phyloP scores from a whole-genome alignment of 35 echinoderm and acorn worm species.

The Ophiothrix spiculata region DNA sequence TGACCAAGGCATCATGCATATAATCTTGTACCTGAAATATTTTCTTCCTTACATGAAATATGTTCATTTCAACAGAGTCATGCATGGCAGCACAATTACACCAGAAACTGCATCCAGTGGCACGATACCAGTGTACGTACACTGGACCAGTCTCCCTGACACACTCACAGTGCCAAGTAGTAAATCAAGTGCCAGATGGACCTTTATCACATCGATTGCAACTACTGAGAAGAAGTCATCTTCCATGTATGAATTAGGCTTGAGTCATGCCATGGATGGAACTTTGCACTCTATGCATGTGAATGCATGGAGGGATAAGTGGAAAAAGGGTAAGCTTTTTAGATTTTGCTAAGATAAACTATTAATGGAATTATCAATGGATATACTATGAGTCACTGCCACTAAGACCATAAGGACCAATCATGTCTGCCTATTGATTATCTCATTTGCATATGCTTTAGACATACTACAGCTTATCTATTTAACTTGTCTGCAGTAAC shows the following conservation, averaged over 20 bases:
- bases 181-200: conserved; percentile 43
- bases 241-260: conserved; percentile 14
- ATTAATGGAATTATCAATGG: too few relatives aligned
- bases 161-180: conserved; percentile 43
- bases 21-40: too few relatives aligned
- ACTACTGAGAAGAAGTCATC: conserved; percentile 25
- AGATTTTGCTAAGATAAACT: too few relatives aligned
- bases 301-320: conserved; percentile 71
- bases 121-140: conserved; percentile 39
- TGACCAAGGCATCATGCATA: too few relatives aligned
- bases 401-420: too few relatives aligned
- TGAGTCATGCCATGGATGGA: not conserved
- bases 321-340: conserved; percentile 41
- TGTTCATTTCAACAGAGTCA: too few relatives aligned
- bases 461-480: too few relatives aligned
- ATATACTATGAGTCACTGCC: too few relatives aligned
- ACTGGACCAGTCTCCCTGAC: conserved; percentile 68
- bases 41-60: too few relatives aligned
- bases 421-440: too few relatives aligned
- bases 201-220: conserved; percentile 74
- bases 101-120: conserved; percentile 67
- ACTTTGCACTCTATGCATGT: conserved; percentile 43
- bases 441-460: too few relatives aligned
- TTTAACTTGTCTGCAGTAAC: too few relatives aligned
- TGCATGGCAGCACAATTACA: conserved; percentile 54